phyloP scores from a whole-genome alignment of 2,113 vertebrate genomes.

The human (Homo sapiens) region DNA sequence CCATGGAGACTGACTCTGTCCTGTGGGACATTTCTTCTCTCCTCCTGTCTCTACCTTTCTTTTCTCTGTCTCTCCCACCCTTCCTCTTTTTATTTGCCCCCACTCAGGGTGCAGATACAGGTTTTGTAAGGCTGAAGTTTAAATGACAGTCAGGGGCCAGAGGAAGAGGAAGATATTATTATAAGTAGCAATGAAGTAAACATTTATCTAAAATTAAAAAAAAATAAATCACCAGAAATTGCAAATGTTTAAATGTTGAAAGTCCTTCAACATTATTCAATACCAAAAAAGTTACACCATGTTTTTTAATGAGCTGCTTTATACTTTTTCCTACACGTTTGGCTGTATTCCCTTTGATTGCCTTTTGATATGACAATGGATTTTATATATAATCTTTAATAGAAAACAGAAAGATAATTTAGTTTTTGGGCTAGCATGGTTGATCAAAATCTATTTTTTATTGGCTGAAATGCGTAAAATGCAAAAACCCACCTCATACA shows the following conservation, averaged over 20 bases:
- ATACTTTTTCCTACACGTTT: neutral
- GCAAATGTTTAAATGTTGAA: neutral
- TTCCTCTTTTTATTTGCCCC: neutral
- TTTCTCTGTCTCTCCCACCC: neutral
- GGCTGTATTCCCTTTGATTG: neutral
- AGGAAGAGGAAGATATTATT: neutral
- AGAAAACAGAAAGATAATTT: neutral
- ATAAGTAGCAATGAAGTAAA: neutral
- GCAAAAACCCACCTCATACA: neutral
- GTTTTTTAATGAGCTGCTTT: neutral
- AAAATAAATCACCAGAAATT: neutral
- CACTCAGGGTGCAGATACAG: neutral
- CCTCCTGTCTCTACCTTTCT: neutral
- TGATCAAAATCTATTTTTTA: constrained; percentile 23
- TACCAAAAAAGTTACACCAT: neutral
- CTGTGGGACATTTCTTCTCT: neutral
- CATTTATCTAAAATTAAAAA: neutral
- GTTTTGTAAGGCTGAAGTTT: neutral
- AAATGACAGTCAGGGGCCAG: neutral
- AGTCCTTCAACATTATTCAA: neutral
- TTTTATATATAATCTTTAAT: neutral
- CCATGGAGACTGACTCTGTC: neutral
- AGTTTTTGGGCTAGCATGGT: neutral
- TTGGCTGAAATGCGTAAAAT: neutral
- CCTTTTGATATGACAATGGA: neutral